Evolutionary conservation across 1,140 invertebrate genomes (phyloP).

Genomic region (Aplysia californica): DNA sequence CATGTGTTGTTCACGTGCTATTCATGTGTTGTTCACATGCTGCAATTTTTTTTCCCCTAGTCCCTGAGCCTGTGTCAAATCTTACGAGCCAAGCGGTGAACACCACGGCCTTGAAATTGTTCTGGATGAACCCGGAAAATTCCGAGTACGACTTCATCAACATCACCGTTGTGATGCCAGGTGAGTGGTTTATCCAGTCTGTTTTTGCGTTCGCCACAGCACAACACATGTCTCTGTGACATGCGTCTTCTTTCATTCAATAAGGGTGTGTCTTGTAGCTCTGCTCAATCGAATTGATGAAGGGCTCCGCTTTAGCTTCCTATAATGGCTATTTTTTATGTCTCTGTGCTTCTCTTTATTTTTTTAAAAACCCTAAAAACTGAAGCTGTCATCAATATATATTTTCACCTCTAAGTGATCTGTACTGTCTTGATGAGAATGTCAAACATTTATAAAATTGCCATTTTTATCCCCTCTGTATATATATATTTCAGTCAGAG

Average conservation of each 20-base stretch:
- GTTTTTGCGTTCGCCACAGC: no score
- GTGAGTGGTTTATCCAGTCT: no score
- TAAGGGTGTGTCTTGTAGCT: neutral
- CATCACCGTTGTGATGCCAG: conserved; percentile 28
- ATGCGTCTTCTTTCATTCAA: neutral
- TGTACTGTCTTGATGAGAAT: no score
- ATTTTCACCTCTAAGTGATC: no score
- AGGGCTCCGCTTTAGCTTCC: no score
- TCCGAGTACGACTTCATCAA: conserved; percentile 28
- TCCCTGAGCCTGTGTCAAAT: conserved; percentile 37
- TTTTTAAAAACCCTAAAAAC: no score
- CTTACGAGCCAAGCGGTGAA: conserved; percentile 33
- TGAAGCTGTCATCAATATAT: no score
- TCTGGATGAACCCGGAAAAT: conserved; percentile 31
- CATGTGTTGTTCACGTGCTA: neutral
- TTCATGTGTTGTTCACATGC: neutral
- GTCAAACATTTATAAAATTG: no score
- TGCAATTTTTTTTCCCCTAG: conserved; percentile 27
- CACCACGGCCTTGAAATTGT: conserved; percentile 30
- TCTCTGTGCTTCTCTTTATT: neutral
- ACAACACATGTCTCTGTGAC: conserved; percentile 3
- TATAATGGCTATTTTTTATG: neutral
- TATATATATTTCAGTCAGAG: no score
- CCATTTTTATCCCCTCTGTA: no score
- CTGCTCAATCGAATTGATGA: neutral